phyloP scores from a whole-genome alignment of 2,888 invertebrate genomes.

The Pardosa pseudoannulata region DNA sequence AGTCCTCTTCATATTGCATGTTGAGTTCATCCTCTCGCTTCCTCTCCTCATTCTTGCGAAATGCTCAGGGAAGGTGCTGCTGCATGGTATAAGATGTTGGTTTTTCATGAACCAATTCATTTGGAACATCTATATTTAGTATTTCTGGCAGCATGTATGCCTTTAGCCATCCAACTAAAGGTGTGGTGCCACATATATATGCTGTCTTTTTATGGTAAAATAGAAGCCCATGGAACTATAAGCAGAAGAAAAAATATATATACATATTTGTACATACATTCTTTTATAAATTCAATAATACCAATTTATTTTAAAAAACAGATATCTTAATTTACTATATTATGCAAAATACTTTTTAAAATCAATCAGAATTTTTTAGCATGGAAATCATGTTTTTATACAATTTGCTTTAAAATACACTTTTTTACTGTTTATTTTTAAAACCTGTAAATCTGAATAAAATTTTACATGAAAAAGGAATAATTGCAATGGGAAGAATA shows the following conservation, averaged over 20 bases:
- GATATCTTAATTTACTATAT: no score
- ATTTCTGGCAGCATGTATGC: constrained; percentile 91
- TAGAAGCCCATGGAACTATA: constrained; percentile 89
- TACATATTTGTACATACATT: no score
- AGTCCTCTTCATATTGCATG: constrained; percentile 67
- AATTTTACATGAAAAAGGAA: no score
- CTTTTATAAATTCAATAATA: no score
- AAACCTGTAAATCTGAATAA: no score
- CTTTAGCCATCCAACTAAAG: constrained; percentile 94
- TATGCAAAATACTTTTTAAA: no score
- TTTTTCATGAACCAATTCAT: constrained; percentile 73
- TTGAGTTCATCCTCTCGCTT: constrained; percentile 55
- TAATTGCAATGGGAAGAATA: no score
- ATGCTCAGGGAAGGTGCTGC: constrained; percentile 66
- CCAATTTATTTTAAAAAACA: no score
- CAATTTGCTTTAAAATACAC: no score
- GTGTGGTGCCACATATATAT: constrained; percentile 88
- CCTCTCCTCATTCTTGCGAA: constrained; percentile 55
- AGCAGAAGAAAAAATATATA: constrained; percentile 16
- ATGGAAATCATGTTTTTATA: no score
- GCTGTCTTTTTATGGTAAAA: constrained; percentile 91
- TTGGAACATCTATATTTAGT: constrained; percentile 79
- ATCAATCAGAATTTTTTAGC: no score
- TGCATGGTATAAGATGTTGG: constrained; percentile 72
- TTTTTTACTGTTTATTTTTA: no score